Conservation (phyloP, 2,888 invertebrate genomes). For the Catocala nupta region DNA sequence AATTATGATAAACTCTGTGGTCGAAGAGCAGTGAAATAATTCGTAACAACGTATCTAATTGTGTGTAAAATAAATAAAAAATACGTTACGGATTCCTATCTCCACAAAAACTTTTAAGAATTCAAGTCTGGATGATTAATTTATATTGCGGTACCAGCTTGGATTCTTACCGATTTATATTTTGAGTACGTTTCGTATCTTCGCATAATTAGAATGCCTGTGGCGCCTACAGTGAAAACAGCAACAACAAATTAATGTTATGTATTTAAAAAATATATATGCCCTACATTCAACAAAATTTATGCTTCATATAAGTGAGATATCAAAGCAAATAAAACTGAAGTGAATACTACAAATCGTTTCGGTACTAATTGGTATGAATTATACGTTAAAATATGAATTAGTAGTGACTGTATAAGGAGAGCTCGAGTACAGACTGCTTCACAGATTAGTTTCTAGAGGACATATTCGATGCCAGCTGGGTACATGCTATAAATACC, state of each 20-base stretch:
- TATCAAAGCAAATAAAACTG: background rate
- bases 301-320: background rate
- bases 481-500: no score
- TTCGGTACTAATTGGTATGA: background rate
- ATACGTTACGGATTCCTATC: slow-evolving; percentile 4
- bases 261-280: background rate
- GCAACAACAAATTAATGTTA: background rate
- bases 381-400: background rate
- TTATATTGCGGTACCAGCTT: background rate
- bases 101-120: slow-evolving; percentile 7
- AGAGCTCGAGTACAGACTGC: background rate
- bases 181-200: background rate
- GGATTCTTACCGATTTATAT: background rate
- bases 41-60: background rate
- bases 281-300: background rate
- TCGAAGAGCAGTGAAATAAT: background rate
- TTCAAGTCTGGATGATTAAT: slow-evolving; percentile 11
- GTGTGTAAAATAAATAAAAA: slow-evolving; percentile 5
- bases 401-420: background rate
- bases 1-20: no score
- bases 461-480: no score
- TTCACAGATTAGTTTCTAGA: no score
- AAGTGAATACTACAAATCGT: background rate
- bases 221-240: slow-evolving; percentile 1
- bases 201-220: slow-evolving; percentile 1